Evolutionary conservation across 2,113 vertebrate genomes (phyloP), one percentile per base, ranked within the genome.

Genomic region (Xerus inauris): DNA sequence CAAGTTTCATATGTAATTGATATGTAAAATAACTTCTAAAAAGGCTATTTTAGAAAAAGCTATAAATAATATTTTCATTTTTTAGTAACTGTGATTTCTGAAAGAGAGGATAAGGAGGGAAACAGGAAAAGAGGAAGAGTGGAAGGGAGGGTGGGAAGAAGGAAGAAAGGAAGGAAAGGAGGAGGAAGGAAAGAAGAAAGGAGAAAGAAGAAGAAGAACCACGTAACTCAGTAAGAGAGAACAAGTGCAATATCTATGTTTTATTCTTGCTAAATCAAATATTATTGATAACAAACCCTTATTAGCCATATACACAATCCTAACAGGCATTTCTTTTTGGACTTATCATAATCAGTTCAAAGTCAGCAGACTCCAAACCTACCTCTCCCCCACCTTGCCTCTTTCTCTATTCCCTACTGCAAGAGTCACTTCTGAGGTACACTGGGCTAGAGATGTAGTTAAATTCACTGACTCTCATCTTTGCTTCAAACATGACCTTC

Each of bases 1-100:
- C 24, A 54, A 79, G 22, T 89, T 26, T 54, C 20, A 96, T 59
- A 57, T 51, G 59, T 82, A 95, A 64, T 87, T 45, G 77, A 64
- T 38, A 3, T 69, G n/a, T 73, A 75, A 64, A 95, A 76, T 38
- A 87, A 49, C 59, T 95, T 75, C 51, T 13, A 24, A 69, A 77
- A 20, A 4, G 22, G 9, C 24, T 42, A 22, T 49, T 87, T 86
- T 83, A 87, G 72, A 57, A n/a, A 79, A 91, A 42, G 32, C 45
- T 59, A 7, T 8, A 54, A 94, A 80, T 19, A 45, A 22, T 38
- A 77, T 51, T 72, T 87, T 82, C 13, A 79, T 92, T 93, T 95
- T 93, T 85, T 42, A 84, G 14, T 85, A 77, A 54, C 1, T 88
- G 1, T 81, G 19, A 86, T 95, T 95, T 57, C 30, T 75, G 30